Evolutionary conservation across 1,140 invertebrate species (phyloP).

Genomic region (Danaus melanippus): DNA sequence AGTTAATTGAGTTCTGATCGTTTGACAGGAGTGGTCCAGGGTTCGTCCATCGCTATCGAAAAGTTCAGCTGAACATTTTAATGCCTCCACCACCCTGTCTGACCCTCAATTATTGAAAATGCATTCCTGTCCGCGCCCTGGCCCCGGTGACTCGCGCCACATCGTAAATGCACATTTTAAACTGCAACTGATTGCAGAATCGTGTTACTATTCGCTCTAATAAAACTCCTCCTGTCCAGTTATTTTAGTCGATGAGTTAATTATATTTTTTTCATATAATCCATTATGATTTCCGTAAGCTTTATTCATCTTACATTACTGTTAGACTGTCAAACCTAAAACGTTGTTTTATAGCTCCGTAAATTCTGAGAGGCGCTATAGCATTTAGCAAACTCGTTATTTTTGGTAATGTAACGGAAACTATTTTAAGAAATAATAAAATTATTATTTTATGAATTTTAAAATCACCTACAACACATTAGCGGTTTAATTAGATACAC

Average conservation of each 20-base stretch:
- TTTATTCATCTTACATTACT: no score
- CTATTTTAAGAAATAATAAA: no score
- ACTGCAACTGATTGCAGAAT: slow-evolving; percentile 67
- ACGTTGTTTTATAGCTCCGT: no score
- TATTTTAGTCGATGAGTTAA: slow-evolving; percentile 46
- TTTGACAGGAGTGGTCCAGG: neutral
- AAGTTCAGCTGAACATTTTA: slow-evolving; percentile 62
- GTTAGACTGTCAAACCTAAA: no score
- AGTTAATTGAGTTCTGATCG: no score
- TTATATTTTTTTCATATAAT: slow-evolving; percentile 9
- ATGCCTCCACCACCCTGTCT: slow-evolving; percentile 61
- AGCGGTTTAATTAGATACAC: slow-evolving; percentile 13
- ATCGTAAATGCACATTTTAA: slow-evolving; percentile 72
- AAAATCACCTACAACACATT: neutral
- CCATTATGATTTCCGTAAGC: no score
- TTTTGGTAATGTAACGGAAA: no score
- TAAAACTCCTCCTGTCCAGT: slow-evolving; percentile 55
- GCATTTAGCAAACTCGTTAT: no score
- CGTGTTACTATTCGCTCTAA: slow-evolving; percentile 56
- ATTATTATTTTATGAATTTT: no score
- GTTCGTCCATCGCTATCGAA: slow-evolving; percentile 32
- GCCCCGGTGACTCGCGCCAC: slow-evolving; percentile 41
- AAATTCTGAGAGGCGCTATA: no score
- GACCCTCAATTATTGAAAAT: slow-evolving; percentile 71
- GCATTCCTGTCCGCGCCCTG: slow-evolving; percentile 63